Percentiles rank a stretch among this genome's conserved stretches.
phyloP scores from a whole-genome alignment of 2,797 vertebrate species.

The Neoniphon sammara region DNA sequence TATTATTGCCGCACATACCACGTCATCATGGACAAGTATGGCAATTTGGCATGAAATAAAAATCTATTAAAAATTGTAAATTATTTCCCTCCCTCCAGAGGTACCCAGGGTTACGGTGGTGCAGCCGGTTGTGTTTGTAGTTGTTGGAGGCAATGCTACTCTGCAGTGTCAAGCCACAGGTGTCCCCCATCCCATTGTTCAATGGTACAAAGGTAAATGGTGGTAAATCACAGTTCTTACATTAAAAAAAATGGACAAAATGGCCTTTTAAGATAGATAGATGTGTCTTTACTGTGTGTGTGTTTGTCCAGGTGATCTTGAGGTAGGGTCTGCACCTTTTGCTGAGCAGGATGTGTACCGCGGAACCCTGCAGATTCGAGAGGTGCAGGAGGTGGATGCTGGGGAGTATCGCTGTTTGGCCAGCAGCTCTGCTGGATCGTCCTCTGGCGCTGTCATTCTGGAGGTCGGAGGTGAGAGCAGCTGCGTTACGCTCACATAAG shows the following conservation, averaged over 20 bases:
- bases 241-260: not conserved
- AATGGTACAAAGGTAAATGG: constrained; percentile 90
- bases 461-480: constrained; percentile 88
- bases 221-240: constrained; percentile 18
- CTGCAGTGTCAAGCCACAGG: constrained; percentile 86
- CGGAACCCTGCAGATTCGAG: constrained; percentile 83
- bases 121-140: constrained; percentile 77
- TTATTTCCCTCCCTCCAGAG: constrained; percentile 69
- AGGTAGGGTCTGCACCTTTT: constrained; percentile 76
- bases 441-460: constrained; percentile 80
- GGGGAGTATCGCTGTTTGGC: constrained; percentile 89
- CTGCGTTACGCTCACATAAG: not conserved
- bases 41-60: not conserved
- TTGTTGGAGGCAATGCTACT: constrained; percentile 84
- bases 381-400: constrained; percentile 82
- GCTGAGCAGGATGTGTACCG: constrained; percentile 74
- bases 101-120: constrained; percentile 78
- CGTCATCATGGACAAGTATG: not conserved
- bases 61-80: constrained; percentile 1
- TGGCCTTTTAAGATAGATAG: constrained; percentile 1
- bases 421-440: constrained; percentile 78
- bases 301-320: constrained; percentile 82
- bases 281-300: not conserved
- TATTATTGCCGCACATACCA: not conserved
- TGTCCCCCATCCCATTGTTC: constrained; percentile 83